Evolutionary conservation across 2,888 invertebrate species (phyloP).

Genomic region (Enoplolaimus lenunculus): DNA sequence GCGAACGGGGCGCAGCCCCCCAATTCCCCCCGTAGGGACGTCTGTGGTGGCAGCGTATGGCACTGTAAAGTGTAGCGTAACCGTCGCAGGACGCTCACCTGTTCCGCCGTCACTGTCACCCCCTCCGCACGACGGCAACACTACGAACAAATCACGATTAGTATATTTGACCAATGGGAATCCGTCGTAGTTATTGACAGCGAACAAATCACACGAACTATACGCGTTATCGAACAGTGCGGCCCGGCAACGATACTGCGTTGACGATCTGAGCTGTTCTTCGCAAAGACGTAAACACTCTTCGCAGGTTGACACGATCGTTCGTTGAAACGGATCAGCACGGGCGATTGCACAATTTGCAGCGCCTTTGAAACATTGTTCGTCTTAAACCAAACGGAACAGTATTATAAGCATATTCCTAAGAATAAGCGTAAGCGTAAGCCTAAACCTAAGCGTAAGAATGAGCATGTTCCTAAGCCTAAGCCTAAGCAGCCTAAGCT

Average conservation of each 20-base stretch:
- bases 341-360: background rate
- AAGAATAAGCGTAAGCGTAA: too few relatives aligned
- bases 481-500: too few relatives aligned
- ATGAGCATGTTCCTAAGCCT: too few relatives aligned
- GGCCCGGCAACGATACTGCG: background rate
- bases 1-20: too few relatives aligned
- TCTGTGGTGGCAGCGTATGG: too few relatives aligned
- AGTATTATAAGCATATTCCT: too few relatives aligned
- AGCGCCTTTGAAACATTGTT: constrained; percentile 8
- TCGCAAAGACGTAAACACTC: background rate
- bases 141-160: background rate
- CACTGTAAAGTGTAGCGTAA: too few relatives aligned
- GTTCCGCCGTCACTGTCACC: background rate
- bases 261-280: background rate
- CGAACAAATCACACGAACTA: constrained; percentile 14
- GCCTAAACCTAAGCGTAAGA: too few relatives aligned
- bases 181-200: background rate
- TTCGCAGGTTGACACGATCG: background rate
- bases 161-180: constrained; percentile 4
- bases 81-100: too few relatives aligned
- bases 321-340: constrained; percentile 2
- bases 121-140: background rate
- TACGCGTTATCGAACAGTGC: constrained; percentile 5
- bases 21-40: too few relatives aligned
- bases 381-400: too few relatives aligned